Evolutionary conservation across 2,797 vertebrate species (phyloP).

Genomic region (Pseudomugil gertrudae): DNA sequence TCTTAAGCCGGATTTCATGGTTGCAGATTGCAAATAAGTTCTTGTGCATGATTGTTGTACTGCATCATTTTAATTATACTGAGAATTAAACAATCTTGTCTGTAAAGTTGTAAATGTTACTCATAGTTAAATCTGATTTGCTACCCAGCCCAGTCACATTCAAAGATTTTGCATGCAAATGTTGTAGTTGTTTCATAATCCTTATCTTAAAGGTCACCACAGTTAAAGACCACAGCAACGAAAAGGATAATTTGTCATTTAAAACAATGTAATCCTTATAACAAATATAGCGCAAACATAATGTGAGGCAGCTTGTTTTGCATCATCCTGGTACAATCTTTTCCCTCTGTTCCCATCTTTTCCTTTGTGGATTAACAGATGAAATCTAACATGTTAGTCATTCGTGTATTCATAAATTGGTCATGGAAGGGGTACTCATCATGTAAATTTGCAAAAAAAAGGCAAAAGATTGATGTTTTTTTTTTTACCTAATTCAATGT

Average conservation of each 20-base stretch:
- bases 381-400: slow-evolving; percentile 3
- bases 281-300: neutral
- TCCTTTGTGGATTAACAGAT: slow-evolving; percentile 14
- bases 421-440: neutral
- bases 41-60: neutral
- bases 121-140: neutral
- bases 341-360: slow-evolving; percentile 1
- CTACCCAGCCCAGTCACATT: neutral
- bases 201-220: neutral
- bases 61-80: neutral
- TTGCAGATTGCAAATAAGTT: neutral
- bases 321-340: neutral
- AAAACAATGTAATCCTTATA: neutral
- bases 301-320: neutral
- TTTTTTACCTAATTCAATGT: no score
- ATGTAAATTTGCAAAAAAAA: slow-evolving; percentile 1
- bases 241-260: neutral
- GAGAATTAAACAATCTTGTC: neutral
- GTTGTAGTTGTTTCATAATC: neutral
- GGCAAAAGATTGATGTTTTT: slow-evolving; percentile 7
- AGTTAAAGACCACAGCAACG: neutral
- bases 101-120: neutral
- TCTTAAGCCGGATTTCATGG: neutral
- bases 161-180: neutral
- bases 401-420: slow-evolving; percentile 12